Evolutionary conservation across 2,797 vertebrate genomes (phyloP).

Genomic region (Gobio occitaniae): DNA sequence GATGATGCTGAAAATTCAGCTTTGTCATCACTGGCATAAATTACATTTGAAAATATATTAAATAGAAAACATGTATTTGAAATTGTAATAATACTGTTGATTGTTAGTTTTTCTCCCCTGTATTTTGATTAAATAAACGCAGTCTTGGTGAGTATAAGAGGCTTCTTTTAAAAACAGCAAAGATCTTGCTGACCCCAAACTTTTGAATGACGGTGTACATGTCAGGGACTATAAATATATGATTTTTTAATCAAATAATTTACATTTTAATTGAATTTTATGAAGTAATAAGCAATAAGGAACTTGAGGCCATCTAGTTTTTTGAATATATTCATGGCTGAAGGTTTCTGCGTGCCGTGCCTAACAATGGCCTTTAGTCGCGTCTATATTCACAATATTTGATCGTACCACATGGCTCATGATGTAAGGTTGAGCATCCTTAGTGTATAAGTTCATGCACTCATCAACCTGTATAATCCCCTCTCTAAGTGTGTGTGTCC

Average conservation of each 20-base stretch:
- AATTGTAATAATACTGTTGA: neutral
- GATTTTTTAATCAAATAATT: neutral
- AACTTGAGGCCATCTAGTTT: neutral
- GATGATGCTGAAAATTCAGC: neutral
- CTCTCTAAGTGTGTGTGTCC: neutral
- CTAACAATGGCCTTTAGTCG: neutral
- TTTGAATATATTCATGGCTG: neutral
- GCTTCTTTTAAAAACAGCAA: neutral
- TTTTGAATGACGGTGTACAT: neutral
- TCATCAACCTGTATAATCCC: slow-evolving; percentile 20
- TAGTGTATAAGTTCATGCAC: slow-evolving; percentile 3
- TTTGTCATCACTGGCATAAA: neutral
- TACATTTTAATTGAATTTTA: neutral
- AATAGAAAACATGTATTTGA: neutral
- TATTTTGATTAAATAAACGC: neutral
- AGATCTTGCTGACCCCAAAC: neutral
- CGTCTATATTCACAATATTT: neutral
- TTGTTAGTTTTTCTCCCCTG: neutral
- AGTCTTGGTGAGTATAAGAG: neutral
- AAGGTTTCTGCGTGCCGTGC: neutral
- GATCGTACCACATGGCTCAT: neutral
- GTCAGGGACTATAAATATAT: neutral
- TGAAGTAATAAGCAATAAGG: neutral
- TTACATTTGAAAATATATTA: neutral
- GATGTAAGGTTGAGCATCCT: neutral